Conservation (phyloP, 1,140 invertebrate genomes). For the Ooceraea biroi region DNA sequence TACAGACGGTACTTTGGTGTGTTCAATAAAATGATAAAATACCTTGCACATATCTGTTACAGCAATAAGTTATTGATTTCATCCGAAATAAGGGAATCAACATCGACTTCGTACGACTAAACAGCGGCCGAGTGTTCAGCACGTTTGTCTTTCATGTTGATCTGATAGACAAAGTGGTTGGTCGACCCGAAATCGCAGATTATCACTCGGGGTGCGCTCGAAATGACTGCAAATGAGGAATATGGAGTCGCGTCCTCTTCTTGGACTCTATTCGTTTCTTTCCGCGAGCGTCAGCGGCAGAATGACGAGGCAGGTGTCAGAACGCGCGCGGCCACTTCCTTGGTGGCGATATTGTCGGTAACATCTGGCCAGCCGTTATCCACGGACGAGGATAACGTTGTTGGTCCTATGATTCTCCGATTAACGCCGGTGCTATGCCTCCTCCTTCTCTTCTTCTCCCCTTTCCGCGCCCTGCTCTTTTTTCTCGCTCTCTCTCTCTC, state of each 20-base stretch:
- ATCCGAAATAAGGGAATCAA: neutral
- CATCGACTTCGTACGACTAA: neutral
- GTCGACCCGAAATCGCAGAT: neutral
- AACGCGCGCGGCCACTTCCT: conserved; percentile 78
- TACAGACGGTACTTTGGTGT: neutral
- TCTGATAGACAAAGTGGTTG: neutral
- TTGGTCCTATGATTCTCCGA: conserved; percentile 80
- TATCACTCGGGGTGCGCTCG: neutral
- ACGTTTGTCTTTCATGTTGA: too few species aligned
- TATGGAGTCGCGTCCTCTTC: conserved; percentile 70
- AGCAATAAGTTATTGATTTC: neutral
- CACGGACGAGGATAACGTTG: conserved; percentile 70
- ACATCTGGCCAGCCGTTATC: conserved; percentile 83
- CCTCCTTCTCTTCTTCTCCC: neutral
- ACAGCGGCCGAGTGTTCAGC: too few species aligned
- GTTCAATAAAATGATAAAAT: neutral
- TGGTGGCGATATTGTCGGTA: conserved; percentile 74
- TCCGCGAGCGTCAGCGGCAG: conserved; percentile 45
- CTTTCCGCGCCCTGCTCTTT: neutral
- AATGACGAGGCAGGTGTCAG: conserved; percentile 83
- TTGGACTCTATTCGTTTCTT: conserved; percentile 35
- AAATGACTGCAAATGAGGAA: conserved; percentile 73
- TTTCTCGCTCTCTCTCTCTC: conserved; percentile 19
- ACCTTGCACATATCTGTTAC: neutral
- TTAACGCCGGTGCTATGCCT: conserved; percentile 67